A percentile compares a stretch with the other conserved stretches of the same genome.
Conservation (phyloP, 1,140 invertebrate genomes). For the Tetragnatha versicolor region DNA sequence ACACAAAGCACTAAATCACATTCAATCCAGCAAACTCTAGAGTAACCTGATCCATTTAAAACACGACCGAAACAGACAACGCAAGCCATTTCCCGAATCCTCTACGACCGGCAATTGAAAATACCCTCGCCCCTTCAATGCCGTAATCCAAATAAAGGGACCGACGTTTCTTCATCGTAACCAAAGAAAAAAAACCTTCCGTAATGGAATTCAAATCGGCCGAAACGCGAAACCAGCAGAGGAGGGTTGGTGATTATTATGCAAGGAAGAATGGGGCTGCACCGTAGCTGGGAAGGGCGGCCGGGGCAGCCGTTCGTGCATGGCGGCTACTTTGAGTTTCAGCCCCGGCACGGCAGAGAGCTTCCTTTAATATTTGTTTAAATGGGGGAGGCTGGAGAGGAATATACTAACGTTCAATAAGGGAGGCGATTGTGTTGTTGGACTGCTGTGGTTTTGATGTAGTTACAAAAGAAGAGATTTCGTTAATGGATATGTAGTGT, state of each 20-base stretch:
- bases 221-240: constrained; percentile 10
- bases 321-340: constrained; percentile 55
- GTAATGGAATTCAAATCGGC: constrained; percentile 38
- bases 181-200: neutral
- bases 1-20: no score
- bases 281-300: constrained; percentile 8
- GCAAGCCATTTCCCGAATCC: no score
- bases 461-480: no score
- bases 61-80: no score
- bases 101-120: no score
- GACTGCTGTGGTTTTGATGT: no score
- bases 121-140: neutral
- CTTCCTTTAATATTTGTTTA: constrained; percentile 28
- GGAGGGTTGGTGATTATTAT: constrained; percentile 7
- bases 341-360: constrained; percentile 16
- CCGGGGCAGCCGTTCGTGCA: neutral
- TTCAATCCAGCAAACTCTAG: no score
- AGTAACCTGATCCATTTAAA: no score
- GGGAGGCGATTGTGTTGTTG: no score
- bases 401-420: no score
- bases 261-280: neutral
- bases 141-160: neutral
- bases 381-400: neutral
- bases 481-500: no score
- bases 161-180: neutral